These are phyloP conservation scores for Agrochola litura DNA, from an alignment of 2,888 invertebrate genomes.

Conservation along the genomic window DNA sequence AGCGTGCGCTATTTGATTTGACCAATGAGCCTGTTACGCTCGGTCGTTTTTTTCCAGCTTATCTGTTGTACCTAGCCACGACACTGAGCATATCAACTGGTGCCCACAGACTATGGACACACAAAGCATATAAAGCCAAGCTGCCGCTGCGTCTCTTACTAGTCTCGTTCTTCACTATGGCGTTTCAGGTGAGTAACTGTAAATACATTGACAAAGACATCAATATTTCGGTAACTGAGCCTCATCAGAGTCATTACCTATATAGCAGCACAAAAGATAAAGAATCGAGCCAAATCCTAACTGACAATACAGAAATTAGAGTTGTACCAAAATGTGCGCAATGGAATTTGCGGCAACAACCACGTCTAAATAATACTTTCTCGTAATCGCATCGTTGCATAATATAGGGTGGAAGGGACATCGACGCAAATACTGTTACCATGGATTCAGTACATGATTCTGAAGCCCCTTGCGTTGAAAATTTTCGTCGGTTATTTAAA, in stretches of 20 bases:
- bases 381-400: no score
- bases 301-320: background rate
- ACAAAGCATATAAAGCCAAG: background rate
- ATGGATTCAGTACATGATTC: no score
- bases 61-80: background rate
- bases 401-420: no score
- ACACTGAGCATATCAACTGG: background rate
- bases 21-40: no score
- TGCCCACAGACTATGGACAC: background rate
- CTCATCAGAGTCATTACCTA: background rate
- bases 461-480: no score
- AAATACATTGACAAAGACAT: background rate
- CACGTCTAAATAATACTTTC: background rate
- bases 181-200: background rate
- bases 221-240: background rate
- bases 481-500: no score
- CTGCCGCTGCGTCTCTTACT: background rate
- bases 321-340: background rate
- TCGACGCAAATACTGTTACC: no score
- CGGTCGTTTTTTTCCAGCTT: background rate
- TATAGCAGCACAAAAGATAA: background rate
- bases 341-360: background rate
- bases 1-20: no score
- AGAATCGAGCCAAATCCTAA: background rate
- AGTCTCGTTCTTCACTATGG: background rate